phyloP scores from a whole-genome alignment of 2,888 invertebrate species.

The Nemapogon koenigi region DNA sequence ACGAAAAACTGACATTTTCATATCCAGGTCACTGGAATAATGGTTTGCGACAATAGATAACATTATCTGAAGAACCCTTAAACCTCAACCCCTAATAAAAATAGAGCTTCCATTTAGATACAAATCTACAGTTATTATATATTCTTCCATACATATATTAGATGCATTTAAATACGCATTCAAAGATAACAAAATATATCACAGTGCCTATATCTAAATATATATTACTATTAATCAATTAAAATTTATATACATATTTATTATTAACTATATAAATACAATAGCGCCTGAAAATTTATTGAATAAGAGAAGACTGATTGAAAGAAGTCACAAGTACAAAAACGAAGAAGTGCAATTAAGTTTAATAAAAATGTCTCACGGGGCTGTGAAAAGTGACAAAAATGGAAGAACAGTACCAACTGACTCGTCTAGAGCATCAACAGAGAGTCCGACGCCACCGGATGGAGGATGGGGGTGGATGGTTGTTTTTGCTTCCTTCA shows the following conservation, averaged over 20 bases:
- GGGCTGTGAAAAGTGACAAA: constrained; percentile 37
- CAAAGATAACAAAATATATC: background rate
- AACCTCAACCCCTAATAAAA: constrained; percentile 3
- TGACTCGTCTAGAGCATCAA: constrained; percentile 32
- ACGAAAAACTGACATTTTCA: too few species aligned
- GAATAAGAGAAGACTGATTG: constrained; percentile 5
- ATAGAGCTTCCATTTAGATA: constrained; percentile 6
- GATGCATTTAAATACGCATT: constrained; percentile 7
- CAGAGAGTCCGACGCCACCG: constrained; percentile 61
- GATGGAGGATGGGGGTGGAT: constrained; percentile 97
- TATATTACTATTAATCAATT: too few species aligned
- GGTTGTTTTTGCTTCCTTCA: constrained; percentile 93
- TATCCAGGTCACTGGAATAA: too few species aligned
- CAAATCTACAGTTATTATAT: background rate
- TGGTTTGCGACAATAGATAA: constrained; percentile 8
- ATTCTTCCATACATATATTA: background rate
- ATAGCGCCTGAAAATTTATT: constrained; percentile 5
- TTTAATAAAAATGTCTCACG: constrained; percentile 43
- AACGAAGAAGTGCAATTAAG: background rate
- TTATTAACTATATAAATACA: background rate
- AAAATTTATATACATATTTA: too few species aligned
- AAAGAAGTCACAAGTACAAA: too few species aligned
- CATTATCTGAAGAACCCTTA: constrained; percentile 1
- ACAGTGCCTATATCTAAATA: too few species aligned
- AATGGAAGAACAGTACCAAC: constrained; percentile 34